Conservation (phyloP, 2,888 invertebrate species). For the Cyaniris semiargus region DNA sequence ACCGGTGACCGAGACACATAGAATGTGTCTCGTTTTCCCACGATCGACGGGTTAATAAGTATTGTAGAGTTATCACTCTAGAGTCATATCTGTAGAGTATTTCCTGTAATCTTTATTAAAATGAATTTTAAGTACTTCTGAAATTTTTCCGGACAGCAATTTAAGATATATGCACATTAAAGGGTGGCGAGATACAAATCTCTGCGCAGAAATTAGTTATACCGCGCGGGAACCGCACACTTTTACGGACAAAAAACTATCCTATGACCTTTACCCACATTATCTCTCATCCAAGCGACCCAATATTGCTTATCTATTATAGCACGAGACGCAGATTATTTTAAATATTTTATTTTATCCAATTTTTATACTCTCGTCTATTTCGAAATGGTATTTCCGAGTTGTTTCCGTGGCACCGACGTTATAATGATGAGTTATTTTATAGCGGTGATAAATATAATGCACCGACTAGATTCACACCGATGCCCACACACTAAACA, state of each 20-base stretch:
- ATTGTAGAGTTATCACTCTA: too few relatives aligned
- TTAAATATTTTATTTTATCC: background rate
- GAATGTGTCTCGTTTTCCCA: too few relatives aligned
- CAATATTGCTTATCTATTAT: background rate
- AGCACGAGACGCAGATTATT: background rate
- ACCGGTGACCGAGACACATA: too few relatives aligned
- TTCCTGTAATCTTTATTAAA: too few relatives aligned
- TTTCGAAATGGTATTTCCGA: constrained; percentile 7
- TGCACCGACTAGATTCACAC: constrained; percentile 7
- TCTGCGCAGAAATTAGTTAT: background rate
- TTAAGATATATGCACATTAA: too few relatives aligned
- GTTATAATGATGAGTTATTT: constrained; percentile 30
- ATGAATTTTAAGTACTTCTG: too few relatives aligned
- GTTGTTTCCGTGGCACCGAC: constrained; percentile 1
- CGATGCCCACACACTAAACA: constrained; percentile 24
- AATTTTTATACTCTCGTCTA: background rate
- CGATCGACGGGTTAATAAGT: too few relatives aligned
- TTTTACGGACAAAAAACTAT: background rate
- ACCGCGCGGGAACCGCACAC: background rate
- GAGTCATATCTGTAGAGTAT: too few relatives aligned
- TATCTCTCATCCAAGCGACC: background rate
- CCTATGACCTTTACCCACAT: background rate
- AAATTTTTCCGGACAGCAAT: too few relatives aligned
- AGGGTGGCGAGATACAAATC: background rate
- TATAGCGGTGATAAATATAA: constrained; percentile 17